Base-by-base conservation (phyloP, 1,140 invertebrate species). In the Tenebrio molitor region DNA sequence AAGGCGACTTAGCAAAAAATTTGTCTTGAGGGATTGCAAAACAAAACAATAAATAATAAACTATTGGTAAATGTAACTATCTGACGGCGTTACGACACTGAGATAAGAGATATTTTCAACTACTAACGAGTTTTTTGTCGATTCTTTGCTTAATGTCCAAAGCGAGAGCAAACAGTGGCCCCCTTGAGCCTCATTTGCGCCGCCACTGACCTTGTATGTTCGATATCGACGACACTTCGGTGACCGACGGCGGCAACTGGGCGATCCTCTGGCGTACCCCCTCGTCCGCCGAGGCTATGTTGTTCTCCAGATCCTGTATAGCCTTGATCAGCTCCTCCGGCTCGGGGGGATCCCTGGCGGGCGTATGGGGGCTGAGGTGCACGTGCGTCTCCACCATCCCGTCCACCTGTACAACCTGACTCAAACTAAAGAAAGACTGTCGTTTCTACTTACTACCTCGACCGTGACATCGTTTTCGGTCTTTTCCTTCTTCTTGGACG, bases 241-340 rank as follows among this genome's bases (percentile, higher is more conserved):
- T 97, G 1, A 99, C 95, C 87, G 97, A 96, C 46, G 93, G 92
- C 1, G 97, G 97, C 29, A 98, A 85, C 46, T 93, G 95, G 0
- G 97, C 95, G 76, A 99, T 98, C 80, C 94, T 91, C 84, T 98
- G 95, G 80, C 97, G 85, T 0, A 97, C 93, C 19, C 89, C 88
- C 64, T 96, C 97, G 88, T 99, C 97, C 76, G 93, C 94, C 0
- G 96, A 98, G 0, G 97, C 95, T 74, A 95, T 95, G 69, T 82
- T 83, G 58, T 76, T 75, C 85, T 98, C 97, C 74, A 98, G 87
- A 78, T 95, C 95, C 85, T 93, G 85, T 36, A 96, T 85, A 0
- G 87, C 88, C 85, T 93, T 94, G 75, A 96, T 92, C 7, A 96
- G 86, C 82, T 96, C 94, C 81, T 95, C 93, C 0, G 94, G 93